A percentile compares a stretch with the other conserved stretches of the same genome.
These are phyloP conservation scores for Coelopa frigida DNA, from an alignment of 1,140 invertebrate genomes.

Conservation along the genomic window DNA sequence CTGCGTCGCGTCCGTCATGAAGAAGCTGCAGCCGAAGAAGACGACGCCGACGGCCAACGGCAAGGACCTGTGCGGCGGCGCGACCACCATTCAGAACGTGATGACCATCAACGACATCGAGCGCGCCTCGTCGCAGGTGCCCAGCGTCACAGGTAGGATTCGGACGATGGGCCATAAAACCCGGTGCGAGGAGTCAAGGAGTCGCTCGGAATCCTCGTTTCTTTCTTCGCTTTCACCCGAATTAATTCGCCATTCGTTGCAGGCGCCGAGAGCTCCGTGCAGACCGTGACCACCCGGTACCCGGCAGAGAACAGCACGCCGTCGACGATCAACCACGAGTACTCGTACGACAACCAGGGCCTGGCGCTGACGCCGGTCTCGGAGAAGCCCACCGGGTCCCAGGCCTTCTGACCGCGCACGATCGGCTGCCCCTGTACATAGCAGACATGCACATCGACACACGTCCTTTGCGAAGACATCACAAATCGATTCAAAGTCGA, in stretches of 20 bases:
- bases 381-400: constrained; percentile 24
- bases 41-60: constrained; percentile 16
- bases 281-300: constrained; percentile 39
- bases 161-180: constrained; percentile 17
- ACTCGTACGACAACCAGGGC: constrained; percentile 40
- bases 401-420: constrained; percentile 20
- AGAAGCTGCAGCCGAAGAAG: constrained; percentile 17
- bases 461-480: too few species aligned
- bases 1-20: constrained; percentile 19
- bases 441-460: neutral
- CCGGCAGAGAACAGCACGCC: constrained; percentile 41
- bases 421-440: too few species aligned
- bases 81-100: constrained; percentile 37
- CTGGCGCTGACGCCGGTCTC: constrained; percentile 36
- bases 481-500: too few species aligned
- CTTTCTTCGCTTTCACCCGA: neutral
- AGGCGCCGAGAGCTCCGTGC: constrained; percentile 37
- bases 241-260: constrained; percentile 11
- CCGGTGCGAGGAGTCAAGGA: too few species aligned
- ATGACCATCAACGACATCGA: constrained; percentile 37
- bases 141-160: constrained; percentile 37
- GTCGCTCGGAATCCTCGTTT: too few species aligned
- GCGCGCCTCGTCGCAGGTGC: constrained; percentile 35
- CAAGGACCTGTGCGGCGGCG: constrained; percentile 24
- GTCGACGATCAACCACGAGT: constrained; percentile 28